Base-by-base conservation (phyloP, 1,140 invertebrate genomes). In the Trigoniulus corallinus region DNA sequence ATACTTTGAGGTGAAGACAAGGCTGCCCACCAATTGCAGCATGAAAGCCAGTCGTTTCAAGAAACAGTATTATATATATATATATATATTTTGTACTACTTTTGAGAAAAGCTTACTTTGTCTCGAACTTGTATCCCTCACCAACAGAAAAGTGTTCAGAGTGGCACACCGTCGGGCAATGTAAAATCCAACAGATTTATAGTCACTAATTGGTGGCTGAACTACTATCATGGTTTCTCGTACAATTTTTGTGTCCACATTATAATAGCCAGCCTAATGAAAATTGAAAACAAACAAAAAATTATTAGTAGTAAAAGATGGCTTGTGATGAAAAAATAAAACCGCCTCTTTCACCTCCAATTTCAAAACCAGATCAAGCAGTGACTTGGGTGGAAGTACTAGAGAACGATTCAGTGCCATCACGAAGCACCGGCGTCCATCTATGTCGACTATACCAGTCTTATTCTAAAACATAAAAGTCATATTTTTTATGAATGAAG, bases 391-490 rank as follows among this genome's bases (percentile, higher is more conserved):
- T 58, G 88, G 71, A 20, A 70, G 59, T 50, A 88, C 79, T 48
- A 76, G 70, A 34, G 74, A 72, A 37, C 81, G 74, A 67, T 92
- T 81, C 53, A 94, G 68, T 7, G 84, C 81, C 84, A 92, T 88
- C 1, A 91, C 76, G 65, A 89, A 94, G 67, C 89, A 94, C 18
- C 80, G 76, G 43, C 68, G 63, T 22, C 76, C 74, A 46, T 80
- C 79, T 12, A 77, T 68, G 67, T 93, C 88, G 54, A 92, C 77
- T 55, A 94, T 93, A 56, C 81, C 83, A 51, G 84, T 89, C 57
- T 80, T 77, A 62, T 71, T 72, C 71, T 72, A 56, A 24, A 61
- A n/a, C n/a, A n/a, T n/a, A n/a, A n/a, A n/a, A n/a, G n/a, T n/a
- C n/a, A n/a, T n/a, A n/a, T n/a, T n/a, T n/a, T n/a, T n/a, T n/a